Percentiles rank a stretch among this genome's conserved stretches.
Conservation (phyloP, 2,797 vertebrate species). For the Gadopsis marmoratus region DNA sequence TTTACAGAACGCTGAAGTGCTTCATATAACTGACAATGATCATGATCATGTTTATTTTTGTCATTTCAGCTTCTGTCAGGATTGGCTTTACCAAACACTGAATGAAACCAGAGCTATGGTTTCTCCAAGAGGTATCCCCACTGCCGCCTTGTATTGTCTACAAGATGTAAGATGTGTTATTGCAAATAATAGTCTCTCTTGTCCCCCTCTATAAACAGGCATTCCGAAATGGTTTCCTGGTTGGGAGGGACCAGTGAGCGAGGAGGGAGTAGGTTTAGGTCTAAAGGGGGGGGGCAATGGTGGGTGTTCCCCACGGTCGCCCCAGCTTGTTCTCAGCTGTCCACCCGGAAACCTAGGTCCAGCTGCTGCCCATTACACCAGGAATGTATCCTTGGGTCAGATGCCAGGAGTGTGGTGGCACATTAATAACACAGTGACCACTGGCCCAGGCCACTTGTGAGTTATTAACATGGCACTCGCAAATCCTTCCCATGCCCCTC, state of each 20-base stretch:
- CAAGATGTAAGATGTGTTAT: constrained; percentile 12
- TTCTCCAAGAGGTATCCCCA: neutral
- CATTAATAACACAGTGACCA: constrained; percentile 83
- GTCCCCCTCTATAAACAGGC: constrained; percentile 34
- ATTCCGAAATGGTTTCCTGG: constrained; percentile 56
- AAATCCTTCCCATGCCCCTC: constrained; percentile 80
- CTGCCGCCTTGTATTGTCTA: constrained; percentile 1
- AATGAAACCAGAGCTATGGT: neutral
- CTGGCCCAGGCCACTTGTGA: constrained; percentile 80
- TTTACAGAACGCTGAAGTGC: constrained; percentile 32
- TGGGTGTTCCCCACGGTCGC: constrained; percentile 71
- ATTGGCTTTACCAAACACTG: neutral
- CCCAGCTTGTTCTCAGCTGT: constrained; percentile 84
- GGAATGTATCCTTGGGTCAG: constrained; percentile 86
- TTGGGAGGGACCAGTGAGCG: constrained; percentile 36
- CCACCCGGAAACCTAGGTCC: constrained; percentile 83
- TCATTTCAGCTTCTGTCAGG: constrained; percentile 12
- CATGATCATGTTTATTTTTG: constrained; percentile 16
- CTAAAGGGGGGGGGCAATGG: constrained; percentile 56
- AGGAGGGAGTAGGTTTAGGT: constrained; percentile 39
- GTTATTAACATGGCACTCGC: constrained; percentile 84
- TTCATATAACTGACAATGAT: constrained; percentile 27
- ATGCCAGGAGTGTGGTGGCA: constrained; percentile 82
- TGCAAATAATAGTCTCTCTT: constrained; percentile 34
- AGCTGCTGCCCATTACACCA: constrained; percentile 87